Evolutionary conservation across 2,888 invertebrate genomes (phyloP).

Genomic region (Chrysina gloriosa): DNA sequence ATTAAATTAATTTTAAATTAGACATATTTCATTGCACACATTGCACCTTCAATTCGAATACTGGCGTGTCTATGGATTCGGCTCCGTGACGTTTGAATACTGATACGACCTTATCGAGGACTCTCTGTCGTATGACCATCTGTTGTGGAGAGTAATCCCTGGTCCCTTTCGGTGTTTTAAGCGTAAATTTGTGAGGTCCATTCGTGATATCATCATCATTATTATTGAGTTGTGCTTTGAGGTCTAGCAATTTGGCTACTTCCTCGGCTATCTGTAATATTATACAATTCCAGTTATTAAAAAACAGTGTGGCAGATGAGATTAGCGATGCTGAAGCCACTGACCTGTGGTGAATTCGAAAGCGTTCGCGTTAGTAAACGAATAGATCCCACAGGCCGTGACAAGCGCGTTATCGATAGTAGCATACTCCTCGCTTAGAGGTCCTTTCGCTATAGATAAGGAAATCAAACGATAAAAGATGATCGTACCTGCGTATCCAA

Average conservation of each 20-base stretch:
- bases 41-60: conserved; percentile 97
- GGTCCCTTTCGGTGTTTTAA: conserved; percentile 94
- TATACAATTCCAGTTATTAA: not conserved
- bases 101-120: conserved; percentile 85
- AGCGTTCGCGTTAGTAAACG: conserved; percentile 50
- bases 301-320: conserved; percentile 1
- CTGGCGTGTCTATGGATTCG: conserved; percentile 97
- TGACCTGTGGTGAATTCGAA: conserved; percentile 62
- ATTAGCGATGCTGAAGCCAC: conserved; percentile 53
- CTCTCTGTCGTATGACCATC: conserved; percentile 90
- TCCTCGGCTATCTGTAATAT: conserved; percentile 82
- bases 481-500: conserved; percentile 57
- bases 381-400: conserved; percentile 58
- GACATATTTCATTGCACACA: too few species aligned
- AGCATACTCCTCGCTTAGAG: conserved; percentile 46
- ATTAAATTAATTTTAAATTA: too few species aligned
- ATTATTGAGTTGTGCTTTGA: conserved; percentile 81
- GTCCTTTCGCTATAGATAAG: conserved; percentile 36
- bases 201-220: conserved; percentile 70
- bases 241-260: conserved; percentile 81
- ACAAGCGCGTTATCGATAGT: conserved; percentile 56
- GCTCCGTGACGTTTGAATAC: conserved; percentile 98
- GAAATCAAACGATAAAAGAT: conserved; percentile 49
- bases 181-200: conserved; percentile 80
- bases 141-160: conserved; percentile 95